These are phyloP conservation scores for Loripinus fragilis DNA, from an alignment of 2,888 invertebrate genomes.

Conservation along the genomic window DNA sequence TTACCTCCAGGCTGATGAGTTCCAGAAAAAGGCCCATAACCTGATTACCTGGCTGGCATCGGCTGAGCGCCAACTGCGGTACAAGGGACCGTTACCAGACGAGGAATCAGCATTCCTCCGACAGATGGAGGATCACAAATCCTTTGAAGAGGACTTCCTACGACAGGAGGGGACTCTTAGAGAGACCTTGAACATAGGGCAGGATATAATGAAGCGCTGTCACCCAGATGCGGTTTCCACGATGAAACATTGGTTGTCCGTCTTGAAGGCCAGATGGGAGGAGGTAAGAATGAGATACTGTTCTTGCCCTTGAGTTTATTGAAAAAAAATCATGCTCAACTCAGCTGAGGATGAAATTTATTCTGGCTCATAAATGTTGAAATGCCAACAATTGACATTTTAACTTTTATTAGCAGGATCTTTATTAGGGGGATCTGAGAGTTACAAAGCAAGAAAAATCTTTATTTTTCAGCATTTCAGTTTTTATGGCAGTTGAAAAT, in stretches of 20 bases:
- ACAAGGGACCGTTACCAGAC: slow-evolving; percentile 95
- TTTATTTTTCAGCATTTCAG: no score
- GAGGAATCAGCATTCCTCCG: slow-evolving; percentile 94
- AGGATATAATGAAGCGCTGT: slow-evolving; percentile 94
- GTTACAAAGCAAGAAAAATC: no score
- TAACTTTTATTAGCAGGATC: no score
- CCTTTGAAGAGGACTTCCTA: slow-evolving; percentile 89
- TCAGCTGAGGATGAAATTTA: no score
- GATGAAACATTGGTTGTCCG: slow-evolving; percentile 99
- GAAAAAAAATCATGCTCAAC: no score
- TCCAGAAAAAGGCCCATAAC: slow-evolving; percentile 97
- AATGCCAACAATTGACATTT: no score
- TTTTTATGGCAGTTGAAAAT: no score
- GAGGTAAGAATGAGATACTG: slow-evolving; percentile 75
- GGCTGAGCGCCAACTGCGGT: slow-evolving; percentile 97
- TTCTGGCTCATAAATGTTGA: no score
- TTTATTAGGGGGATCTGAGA: no score
- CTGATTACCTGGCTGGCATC: slow-evolving; percentile 98
- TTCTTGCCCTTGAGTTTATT: no score
- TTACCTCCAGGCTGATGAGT: slow-evolving; percentile 90
- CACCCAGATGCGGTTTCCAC: slow-evolving; percentile 98
- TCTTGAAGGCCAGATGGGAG: slow-evolving; percentile 96
- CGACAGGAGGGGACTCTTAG: slow-evolving; percentile 93
- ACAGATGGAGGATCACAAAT: slow-evolving; percentile 93
- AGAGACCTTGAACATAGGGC: slow-evolving; percentile 92